Evolutionary conservation across 2,888 invertebrate genomes (phyloP), one percentile per base, ranked within the genome.

Genomic region (Venusia cambrica): DNA sequence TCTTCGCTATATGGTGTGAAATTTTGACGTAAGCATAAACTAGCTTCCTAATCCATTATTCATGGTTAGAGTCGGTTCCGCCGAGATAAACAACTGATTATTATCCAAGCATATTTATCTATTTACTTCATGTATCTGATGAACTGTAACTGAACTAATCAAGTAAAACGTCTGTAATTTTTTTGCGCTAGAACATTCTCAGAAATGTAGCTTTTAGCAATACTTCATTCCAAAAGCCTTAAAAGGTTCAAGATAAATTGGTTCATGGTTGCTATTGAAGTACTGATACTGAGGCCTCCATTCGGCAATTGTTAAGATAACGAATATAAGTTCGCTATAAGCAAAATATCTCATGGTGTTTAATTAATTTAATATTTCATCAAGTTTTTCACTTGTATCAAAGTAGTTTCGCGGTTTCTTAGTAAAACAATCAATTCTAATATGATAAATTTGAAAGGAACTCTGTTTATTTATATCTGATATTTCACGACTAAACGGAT

Each of bases 1-100:
- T 54, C 52, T 56, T 58, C 56, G 45, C 49, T 31, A 40, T 57
- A 49, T 45, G 49, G 54, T 58, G 63, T 53, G 55, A 62, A 60
- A 61, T 55, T 57, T 58, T 28, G 38, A 37, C 30, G 37, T 35
- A 38, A 28, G 15, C 32, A 19, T 30, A 18, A 16, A 21, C 19
- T 21, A 12, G 25, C 5, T 18, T 22, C 30, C 8, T 24, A 29
- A 33, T 44, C 21, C 22, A 41, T 45, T 34, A 45, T 48, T 43
- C 35, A 43, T 40, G 4, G 16, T 29, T 28, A 16, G 19, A 26
- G 30, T 38, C 31, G 26, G 29, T 22, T 24, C 18, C 19, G 21
- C 14, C 1, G 31, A 26, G 17, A 14, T 21, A 19, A 19, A 11
- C 7, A 21, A 22, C 11, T 16, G 19, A 6, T 11, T 14, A 2